Evolutionary conservation across 2,888 invertebrate genomes (phyloP).

Genomic region (Parelbella ahira): DNA sequence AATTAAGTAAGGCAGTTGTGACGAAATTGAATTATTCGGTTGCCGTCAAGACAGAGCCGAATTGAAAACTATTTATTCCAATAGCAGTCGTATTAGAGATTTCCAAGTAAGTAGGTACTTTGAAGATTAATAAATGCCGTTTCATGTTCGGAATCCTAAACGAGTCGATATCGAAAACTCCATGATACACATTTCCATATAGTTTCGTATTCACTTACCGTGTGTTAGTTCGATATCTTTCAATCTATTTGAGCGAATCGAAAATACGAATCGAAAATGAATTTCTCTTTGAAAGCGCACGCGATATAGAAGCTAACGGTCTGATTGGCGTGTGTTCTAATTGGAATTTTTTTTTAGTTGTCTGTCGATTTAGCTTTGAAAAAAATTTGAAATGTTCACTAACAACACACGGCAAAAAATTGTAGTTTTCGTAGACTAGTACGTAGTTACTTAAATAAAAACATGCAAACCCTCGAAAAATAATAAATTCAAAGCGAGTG

Average conservation of each 20-base stretch:
- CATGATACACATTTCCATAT: conserved; percentile 21
- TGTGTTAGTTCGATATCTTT: conserved; percentile 29
- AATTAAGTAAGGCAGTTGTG: conserved; percentile 6
- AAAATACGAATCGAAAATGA: conserved; percentile 38
- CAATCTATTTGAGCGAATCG: conserved; percentile 31
- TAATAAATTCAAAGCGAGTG: no score
- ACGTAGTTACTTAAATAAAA: no score
- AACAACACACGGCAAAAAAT: no score
- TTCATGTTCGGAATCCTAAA: conserved; percentile 17
- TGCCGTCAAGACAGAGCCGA: no score
- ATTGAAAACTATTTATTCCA: conserved; percentile 18
- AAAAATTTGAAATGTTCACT: conserved; percentile 24
- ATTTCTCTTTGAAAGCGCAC: conserved; percentile 34
- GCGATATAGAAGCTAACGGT: conserved; percentile 9
- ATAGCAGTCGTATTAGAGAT: conserved; percentile 16
- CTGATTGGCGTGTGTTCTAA: conserved; percentile 25
- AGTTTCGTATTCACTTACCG: conserved; percentile 28
- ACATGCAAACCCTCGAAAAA: no score
- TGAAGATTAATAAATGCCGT: conserved; percentile 24
- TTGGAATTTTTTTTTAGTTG: conserved; percentile 20
- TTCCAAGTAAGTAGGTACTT: conserved; percentile 17
- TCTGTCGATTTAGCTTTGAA: conserved; percentile 18
- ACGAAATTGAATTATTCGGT: no score
- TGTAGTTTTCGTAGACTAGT: no score
- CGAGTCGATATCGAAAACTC: conserved; percentile 16